phyloP scores from a whole-genome alignment of 2,888 invertebrate species.

The Polylopha cassiicola region DNA sequence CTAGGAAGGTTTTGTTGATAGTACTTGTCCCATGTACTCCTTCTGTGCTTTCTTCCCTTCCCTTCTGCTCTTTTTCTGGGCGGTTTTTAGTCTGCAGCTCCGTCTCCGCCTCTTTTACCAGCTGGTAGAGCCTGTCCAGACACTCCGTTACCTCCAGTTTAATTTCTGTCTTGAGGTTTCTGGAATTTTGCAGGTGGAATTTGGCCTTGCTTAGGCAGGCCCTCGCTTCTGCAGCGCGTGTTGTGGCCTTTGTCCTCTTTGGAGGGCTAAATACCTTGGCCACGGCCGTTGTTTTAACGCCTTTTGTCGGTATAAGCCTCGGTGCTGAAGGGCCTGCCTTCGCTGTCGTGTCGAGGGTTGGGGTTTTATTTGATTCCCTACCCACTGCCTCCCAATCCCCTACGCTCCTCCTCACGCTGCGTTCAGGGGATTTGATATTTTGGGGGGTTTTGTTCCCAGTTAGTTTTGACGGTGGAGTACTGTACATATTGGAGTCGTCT shows the following conservation, averaged over 20 bases:
- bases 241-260: neutral
- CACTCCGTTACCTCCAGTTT: neutral
- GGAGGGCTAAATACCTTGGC: neutral
- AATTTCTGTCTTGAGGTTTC: neutral
- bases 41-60: no score
- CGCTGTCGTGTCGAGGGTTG: no score
- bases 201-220: neutral
- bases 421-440: no score
- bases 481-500: no score
- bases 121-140: neutral
- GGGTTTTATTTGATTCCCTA: no score
- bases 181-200: neutral
- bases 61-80: neutral
- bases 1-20: no score
- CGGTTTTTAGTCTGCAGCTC: neutral
- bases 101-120: neutral
- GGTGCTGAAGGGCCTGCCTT: no score
- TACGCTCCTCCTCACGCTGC: no score
- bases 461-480: no score
- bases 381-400: no score
- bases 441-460: no score
- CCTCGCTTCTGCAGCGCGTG: neutral
- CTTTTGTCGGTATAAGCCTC: neutral
- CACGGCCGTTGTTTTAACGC: neutral
- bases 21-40: no score